These are phyloP conservation scores for Fabriciana adippe DNA, from an alignment of 2,888 invertebrate species.

Conservation along the genomic window DNA sequence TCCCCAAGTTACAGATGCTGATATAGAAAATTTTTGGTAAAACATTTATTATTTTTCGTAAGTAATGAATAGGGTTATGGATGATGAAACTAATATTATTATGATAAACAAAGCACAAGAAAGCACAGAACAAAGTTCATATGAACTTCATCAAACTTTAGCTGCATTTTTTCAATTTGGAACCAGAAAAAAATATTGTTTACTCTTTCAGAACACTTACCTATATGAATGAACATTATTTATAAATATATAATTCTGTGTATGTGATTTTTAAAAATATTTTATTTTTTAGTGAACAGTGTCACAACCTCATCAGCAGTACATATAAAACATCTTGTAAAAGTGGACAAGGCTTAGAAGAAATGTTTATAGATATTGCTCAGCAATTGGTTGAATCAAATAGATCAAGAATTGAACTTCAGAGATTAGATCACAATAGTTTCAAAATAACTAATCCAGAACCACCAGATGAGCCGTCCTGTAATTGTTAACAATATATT, in stretches of 20 bases:
- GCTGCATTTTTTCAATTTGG: no score
- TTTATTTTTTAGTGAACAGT: slow-evolving; percentile 88
- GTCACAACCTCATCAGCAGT: slow-evolving; percentile 93
- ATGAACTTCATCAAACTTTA: no score
- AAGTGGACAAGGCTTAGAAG: slow-evolving; percentile 91
- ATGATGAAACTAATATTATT: no score
- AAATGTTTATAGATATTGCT: slow-evolving; percentile 96
- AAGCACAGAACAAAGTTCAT: no score
- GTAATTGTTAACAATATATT: slow-evolving; percentile 62
- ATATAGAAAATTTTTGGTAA: slow-evolving; percentile 94
- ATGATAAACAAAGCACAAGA: no score
- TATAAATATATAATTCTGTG: no score
- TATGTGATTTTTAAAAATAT: slow-evolving; percentile 22
- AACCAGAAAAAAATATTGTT: no score
- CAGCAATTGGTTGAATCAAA: slow-evolving; percentile 90
- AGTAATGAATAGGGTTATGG: no score
- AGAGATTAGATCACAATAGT: slow-evolving; percentile 89
- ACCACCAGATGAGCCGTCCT: slow-evolving; percentile 78
- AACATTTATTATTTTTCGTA: slow-evolving; percentile 33
- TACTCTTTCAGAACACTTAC: not conserved
- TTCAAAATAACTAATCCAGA: slow-evolving; percentile 87
- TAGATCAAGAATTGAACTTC: slow-evolving; percentile 90
- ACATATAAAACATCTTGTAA: slow-evolving; percentile 96
- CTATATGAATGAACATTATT: not conserved
- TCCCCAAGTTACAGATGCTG: slow-evolving; percentile 91